Conservation (phyloP, 2,113 vertebrate genomes). For the Amia ocellicauda region DNA sequence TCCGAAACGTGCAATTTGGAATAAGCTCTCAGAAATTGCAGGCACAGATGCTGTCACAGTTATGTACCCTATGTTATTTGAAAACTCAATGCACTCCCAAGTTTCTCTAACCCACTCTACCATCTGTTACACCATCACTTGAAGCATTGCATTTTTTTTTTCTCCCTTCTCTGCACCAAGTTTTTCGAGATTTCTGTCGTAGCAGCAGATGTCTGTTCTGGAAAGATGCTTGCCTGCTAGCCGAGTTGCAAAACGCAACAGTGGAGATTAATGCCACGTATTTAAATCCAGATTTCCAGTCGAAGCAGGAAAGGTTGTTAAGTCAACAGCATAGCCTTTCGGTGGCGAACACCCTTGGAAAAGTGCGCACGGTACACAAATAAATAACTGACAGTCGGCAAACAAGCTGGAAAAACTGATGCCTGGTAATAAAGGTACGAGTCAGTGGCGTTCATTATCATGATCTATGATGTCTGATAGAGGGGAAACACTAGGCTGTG, state of each 20-base stretch:
- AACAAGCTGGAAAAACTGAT: background rate
- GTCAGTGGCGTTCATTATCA: background rate
- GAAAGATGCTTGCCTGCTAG: background rate
- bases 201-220: background rate
- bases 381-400: background rate
- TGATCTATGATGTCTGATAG: constrained; percentile 1
- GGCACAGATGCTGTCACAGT: constrained; percentile 55
- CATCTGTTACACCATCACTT: constrained; percentile 57
- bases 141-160: constrained; percentile 32
- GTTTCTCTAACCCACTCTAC: constrained; percentile 51
- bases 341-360: background rate
- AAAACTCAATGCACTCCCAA: constrained; percentile 54
- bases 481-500: background rate
- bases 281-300: background rate
- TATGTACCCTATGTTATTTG: constrained; percentile 43
- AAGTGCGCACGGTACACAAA: background rate
- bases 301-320: background rate
- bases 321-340: background rate
- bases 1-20: constrained; percentile 31
- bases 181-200: too few species aligned
- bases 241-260: background rate
- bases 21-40: constrained; percentile 11
- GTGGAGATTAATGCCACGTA: background rate
- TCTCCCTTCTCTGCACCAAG: background rate
- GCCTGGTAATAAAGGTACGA: background rate